Percentiles rank a stretch among this genome's conserved stretches.
Conservation (phyloP, 2,797 vertebrate genomes). For the Paramormyrops hopkinsi region DNA sequence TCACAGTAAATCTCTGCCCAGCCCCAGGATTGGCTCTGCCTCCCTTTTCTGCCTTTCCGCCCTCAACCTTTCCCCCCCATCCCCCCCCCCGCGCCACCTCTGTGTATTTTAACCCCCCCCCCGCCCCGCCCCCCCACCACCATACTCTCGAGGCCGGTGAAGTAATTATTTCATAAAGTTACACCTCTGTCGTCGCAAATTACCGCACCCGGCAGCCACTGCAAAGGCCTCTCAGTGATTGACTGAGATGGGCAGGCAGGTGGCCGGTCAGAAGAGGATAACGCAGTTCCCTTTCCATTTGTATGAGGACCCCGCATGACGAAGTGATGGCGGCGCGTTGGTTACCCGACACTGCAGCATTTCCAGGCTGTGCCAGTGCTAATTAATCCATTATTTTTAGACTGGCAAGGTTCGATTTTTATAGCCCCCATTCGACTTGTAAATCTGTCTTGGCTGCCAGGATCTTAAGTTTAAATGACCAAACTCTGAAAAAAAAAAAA, state of each 20-base stretch:
- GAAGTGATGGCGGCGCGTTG: slow-evolving; percentile 25
- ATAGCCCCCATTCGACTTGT: neutral
- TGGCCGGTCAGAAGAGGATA: slow-evolving; percentile 41
- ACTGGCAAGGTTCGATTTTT: slow-evolving; percentile 29
- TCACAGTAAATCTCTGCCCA: slow-evolving; percentile 66
- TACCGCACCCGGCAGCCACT: slow-evolving; percentile 50
- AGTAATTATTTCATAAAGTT: slow-evolving; percentile 67
- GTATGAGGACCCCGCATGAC: slow-evolving; percentile 29
- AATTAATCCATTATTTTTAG: slow-evolving; percentile 35
- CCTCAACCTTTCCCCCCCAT: slow-evolving; percentile 33
- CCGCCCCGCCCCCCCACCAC: neutral
- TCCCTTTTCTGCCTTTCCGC: slow-evolving; percentile 59
- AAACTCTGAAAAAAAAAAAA: neutral
- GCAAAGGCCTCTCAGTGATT: slow-evolving; percentile 51
- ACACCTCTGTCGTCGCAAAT: slow-evolving; percentile 51
- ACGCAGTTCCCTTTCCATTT: slow-evolving; percentile 29
- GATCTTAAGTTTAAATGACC: slow-evolving; percentile 22
- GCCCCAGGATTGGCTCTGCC: slow-evolving; percentile 48
- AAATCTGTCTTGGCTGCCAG: slow-evolving; percentile 26
- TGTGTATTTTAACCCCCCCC: slow-evolving; percentile 58
- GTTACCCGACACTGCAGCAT: slow-evolving; percentile 28
- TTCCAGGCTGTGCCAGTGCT: slow-evolving; percentile 23
- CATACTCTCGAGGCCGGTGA: slow-evolving; percentile 54
- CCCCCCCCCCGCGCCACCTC: slow-evolving; percentile 34
- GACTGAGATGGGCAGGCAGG: slow-evolving; percentile 40